Evolutionary conservation across 2,113 vertebrate genomes (phyloP).

Genomic region (Trachemys scripta): DNA sequence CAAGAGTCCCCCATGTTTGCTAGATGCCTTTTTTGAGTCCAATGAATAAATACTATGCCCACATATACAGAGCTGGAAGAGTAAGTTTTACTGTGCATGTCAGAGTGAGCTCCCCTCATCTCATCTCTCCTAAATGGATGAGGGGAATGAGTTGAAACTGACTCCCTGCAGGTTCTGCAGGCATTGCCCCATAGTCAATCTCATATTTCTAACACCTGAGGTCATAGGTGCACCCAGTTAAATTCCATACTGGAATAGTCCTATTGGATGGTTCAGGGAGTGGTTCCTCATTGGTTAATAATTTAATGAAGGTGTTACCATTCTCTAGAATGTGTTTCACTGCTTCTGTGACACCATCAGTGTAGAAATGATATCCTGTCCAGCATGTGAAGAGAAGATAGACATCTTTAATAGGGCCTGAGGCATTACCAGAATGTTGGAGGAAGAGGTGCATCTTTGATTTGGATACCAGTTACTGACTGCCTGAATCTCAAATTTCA

Average conservation of each 20-base stretch:
- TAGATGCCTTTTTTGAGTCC: background rate
- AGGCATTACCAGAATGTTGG: background rate
- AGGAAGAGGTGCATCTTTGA: background rate
- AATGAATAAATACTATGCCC: background rate
- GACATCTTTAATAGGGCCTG: background rate
- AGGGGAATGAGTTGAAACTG: background rate
- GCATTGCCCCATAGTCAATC: background rate
- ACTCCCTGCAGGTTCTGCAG: too few species aligned
- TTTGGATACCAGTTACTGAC: background rate
- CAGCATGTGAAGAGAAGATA: background rate
- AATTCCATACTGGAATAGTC: background rate
- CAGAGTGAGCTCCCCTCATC: background rate
- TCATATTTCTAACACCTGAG: background rate
- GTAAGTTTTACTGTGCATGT: background rate
- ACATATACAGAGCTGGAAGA: background rate
- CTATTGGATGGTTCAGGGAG: background rate
- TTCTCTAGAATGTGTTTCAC: background rate
- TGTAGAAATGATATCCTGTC: background rate
- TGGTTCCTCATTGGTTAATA: background rate
- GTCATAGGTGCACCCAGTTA: background rate
- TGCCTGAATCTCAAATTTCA: background rate
- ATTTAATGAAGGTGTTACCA: background rate
- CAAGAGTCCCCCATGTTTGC: background rate
- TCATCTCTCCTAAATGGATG: background rate
- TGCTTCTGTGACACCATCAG: background rate